A percentile compares a stretch with the other conserved stretches of the same genome.
phyloP scores from a whole-genome alignment of 2,113 vertebrate genomes.

The Dasyprocta punctata region DNA sequence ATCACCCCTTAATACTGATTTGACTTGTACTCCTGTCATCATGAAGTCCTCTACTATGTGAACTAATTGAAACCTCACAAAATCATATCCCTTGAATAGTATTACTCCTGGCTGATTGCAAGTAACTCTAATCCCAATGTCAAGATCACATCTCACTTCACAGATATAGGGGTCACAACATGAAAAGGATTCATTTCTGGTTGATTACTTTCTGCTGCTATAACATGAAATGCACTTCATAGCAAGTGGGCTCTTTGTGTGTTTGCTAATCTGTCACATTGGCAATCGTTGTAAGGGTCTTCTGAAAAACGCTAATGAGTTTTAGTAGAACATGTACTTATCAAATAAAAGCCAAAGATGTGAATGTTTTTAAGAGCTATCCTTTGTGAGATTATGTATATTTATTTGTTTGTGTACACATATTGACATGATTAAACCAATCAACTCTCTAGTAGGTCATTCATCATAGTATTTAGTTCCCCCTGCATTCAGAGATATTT shows the following conservation, averaged over 20 bases:
- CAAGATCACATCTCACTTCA: conserved; percentile 63
- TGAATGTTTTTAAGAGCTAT: not conserved
- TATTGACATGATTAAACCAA: not conserved
- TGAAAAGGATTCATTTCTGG: conserved; percentile 69
- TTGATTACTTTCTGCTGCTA: conserved; percentile 52
- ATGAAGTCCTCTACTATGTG: conserved; percentile 57
- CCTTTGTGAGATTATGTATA: not conserved
- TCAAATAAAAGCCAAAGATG: not conserved
- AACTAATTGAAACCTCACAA: conserved; percentile 74
- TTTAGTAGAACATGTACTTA: not conserved
- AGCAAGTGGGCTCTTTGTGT: conserved; percentile 50
- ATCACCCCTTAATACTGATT: conserved; percentile 44
- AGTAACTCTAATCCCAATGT: conserved; percentile 56
- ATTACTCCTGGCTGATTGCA: conserved; percentile 60
- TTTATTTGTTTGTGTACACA: not conserved
- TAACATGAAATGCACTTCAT: conserved; percentile 65
- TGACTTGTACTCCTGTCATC: conserved; percentile 55
- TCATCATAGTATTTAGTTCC: not conserved
- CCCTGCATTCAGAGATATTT: not conserved
- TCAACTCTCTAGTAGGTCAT: not conserved
- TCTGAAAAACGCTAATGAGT: conserved; percentile 33
- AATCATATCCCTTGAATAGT: conserved; percentile 62
- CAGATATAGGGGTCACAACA: conserved; percentile 61
- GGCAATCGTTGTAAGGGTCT: not conserved
- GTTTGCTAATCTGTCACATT: conserved; percentile 44